Evolutionary conservation across 2,888 invertebrate species (phyloP).

Genomic region (Disparrhopalites patrizii): DNA sequence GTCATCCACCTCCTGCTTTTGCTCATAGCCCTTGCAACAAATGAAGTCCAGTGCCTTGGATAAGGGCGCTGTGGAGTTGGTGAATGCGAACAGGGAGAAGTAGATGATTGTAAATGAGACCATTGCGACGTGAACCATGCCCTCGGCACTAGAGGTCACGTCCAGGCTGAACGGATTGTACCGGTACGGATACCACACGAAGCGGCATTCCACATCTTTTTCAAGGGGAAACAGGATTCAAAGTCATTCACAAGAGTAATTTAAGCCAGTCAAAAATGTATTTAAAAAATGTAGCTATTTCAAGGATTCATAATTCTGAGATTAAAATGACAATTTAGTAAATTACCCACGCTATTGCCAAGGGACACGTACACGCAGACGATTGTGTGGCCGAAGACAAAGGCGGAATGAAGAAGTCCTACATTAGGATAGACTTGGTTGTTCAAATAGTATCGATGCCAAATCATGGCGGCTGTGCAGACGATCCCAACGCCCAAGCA

Average conservation of each 20-base stretch:
- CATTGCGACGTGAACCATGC: conserved; percentile 25
- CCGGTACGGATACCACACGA: not conserved
- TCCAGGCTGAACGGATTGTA: conserved; percentile 19
- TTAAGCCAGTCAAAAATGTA: too few relatives aligned
- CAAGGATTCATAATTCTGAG: not conserved
- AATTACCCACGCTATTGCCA: conserved; percentile 25
- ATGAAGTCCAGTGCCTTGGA: not conserved
- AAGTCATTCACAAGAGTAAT: not conserved
- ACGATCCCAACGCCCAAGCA: conserved; percentile 2
- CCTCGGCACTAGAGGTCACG: conserved; percentile 26
- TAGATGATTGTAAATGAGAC: conserved; percentile 32
- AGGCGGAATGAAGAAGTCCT: conserved; percentile 24
- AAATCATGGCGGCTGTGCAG: not conserved
- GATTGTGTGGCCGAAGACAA: conserved; percentile 28
- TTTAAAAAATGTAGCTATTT: not conserved
- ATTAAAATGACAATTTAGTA: not conserved
- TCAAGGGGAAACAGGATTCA: not conserved
- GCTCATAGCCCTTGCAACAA: not conserved
- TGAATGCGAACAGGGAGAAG: conserved; percentile 29
- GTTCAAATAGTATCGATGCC: not conserved
- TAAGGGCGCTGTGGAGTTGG: conserved; percentile 27
- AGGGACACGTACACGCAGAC: conserved; percentile 28
- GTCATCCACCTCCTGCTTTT: not conserved
- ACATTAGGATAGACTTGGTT: conserved; percentile 15
- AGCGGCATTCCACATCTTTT: conserved; percentile 11